Evolutionary conservation across 2,888 invertebrate genomes (phyloP), one percentile per base, ranked within the genome.

Genomic region (Proisotoma minuta): DNA sequence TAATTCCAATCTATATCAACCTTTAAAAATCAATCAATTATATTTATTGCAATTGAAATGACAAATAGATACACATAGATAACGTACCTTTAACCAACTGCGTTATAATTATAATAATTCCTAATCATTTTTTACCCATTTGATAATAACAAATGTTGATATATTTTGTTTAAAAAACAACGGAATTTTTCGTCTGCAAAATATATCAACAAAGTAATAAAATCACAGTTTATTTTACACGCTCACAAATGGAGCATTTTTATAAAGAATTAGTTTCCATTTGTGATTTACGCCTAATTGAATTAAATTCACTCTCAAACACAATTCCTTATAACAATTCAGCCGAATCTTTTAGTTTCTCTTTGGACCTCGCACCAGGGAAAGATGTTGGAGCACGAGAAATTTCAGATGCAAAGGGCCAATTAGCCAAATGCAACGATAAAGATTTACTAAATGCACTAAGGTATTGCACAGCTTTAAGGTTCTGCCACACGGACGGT

Each of bases 211-310:
- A 43, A 43, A 43, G 5, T 4, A 4, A 15, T 15, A 43, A 43
- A 43, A 43, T n/a, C n/a, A n/a, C n/a, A n/a, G n/a, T n/a, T n/a
- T n/a, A n/a, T n/a, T n/a, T n/a, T n/a, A n/a, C n/a, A n/a, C n/a
- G n/a, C n/a, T n/a, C n/a, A 34, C 34, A 34, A 20, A 3, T 43
- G n/a, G 43, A 43, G n/a, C n/a, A n/a, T 3, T 24, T 26, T 27
- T 51, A 51, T 27, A 51, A 27, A n/a, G 51, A 51, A 3, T 27
- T 51, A 28, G 28, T 51, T 51, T 43, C 43, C 43, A 43, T 20
- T 15, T 43, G 43, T 43, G 43, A 43, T 18, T 12, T 20, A 5
- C 5, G 18, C 15, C 15, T 43, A 12, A 18, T 20, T n/a, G 10
- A 43, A n/a, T 43, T 43, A 43, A 18, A 5, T 5, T 12, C 43